Conservation (phyloP, 1,140 invertebrate species). For the Lepidostoma basale region DNA sequence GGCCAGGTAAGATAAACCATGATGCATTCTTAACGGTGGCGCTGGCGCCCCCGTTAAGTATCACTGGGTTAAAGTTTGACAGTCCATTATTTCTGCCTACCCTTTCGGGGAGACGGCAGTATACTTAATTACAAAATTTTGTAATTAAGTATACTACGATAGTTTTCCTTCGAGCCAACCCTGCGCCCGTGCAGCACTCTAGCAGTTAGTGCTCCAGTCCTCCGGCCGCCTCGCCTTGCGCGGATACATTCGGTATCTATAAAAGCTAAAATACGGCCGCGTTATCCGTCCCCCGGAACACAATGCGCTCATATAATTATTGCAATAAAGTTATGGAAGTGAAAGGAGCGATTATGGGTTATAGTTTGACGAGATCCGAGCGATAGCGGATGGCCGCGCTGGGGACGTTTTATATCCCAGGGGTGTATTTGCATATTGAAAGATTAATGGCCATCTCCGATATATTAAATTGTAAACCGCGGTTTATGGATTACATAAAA, state of each 20-base stretch:
- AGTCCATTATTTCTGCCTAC: too few species aligned
- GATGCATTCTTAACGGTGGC: too few species aligned
- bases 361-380: constrained; percentile 40
- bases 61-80: too few species aligned
- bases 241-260: constrained; percentile 42
- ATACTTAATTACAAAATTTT: too few species aligned
- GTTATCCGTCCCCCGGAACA: constrained; percentile 12
- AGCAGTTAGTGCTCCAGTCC: too few species aligned
- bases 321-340: constrained; percentile 43
- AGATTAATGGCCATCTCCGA: constrained; percentile 28
- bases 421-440: constrained; percentile 44
- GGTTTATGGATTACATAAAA: constrained; percentile 20
- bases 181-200: too few species aligned
- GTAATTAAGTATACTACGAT: too few species aligned
- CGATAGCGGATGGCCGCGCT: neutral
- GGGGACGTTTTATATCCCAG: constrained; percentile 23
- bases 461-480: constrained; percentile 19
- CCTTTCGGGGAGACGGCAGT: too few species aligned
- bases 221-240: too few species aligned
- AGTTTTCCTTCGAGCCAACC: too few species aligned
- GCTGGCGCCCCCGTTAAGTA: too few species aligned
- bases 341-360: constrained; percentile 40
- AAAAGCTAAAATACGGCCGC: constrained; percentile 45
- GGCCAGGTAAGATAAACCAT: too few species aligned
- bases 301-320: constrained; percentile 37